Conservation (phyloP, 64 coral and sea anemone genomes). For the Pachyseris speciosa region DNA sequence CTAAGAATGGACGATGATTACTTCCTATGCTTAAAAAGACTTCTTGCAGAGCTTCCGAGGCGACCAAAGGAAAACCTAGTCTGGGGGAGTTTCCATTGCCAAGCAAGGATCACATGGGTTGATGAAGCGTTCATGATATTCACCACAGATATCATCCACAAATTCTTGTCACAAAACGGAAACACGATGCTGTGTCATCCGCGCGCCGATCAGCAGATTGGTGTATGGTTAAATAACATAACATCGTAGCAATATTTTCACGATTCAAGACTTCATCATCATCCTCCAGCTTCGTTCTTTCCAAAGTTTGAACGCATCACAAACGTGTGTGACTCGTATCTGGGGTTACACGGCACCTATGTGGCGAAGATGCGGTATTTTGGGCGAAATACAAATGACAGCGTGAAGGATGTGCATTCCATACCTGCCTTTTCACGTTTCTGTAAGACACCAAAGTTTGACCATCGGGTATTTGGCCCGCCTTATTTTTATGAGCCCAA, state of each 20-base stretch:
- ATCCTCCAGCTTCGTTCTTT: conserved; percentile 3
- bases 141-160: conserved; percentile 28
- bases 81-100: conserved; percentile 60
- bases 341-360: conserved; percentile 56
- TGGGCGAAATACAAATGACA: conserved; percentile 14
- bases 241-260: neutral
- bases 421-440: neutral
- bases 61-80: conserved; percentile 46
- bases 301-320: neutral
- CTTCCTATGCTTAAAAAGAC: conserved; percentile 56
- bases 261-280: conserved; percentile 12
- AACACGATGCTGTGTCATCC: conserved; percentile 53
- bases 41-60: conserved; percentile 22
- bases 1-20: conserved; percentile 67
- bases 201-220: conserved; percentile 55
- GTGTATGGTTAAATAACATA: conserved; percentile 51
- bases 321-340: conserved; percentile 46
- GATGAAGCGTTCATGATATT: conserved; percentile 73
- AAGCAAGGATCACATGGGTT: conserved; percentile 6
- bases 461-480: neutral
- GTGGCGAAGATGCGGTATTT: conserved; percentile 35
- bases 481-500: conserved; percentile 25
- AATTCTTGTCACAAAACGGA: conserved; percentile 56
- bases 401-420: neutral
- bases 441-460: conserved; percentile 7